Conservation (phyloP, 2,797 vertebrate genomes). For the Rallus crepitans region DNA sequence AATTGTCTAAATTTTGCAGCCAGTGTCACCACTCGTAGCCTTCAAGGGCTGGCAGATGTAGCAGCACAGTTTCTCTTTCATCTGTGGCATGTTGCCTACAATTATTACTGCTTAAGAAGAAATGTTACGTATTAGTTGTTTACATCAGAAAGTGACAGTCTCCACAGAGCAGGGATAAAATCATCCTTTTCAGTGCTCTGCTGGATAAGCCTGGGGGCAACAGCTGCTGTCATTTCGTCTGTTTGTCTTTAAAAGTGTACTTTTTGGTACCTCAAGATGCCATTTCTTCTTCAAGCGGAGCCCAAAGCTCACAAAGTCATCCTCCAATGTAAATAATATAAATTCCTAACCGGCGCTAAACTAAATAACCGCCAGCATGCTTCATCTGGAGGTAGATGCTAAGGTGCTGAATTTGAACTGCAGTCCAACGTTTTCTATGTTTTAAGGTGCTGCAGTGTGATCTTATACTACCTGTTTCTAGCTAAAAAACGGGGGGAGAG, state of each 20-base stretch:
- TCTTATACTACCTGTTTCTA: not conserved
- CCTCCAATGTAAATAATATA: not conserved
- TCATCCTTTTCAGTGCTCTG: slow-evolving; percentile 1
- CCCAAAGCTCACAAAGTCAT: not conserved
- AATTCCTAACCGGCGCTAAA: not conserved
- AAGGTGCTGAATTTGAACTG: not conserved
- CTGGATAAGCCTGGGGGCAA: slow-evolving; percentile 41
- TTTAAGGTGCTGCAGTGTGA: not conserved
- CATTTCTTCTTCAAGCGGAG: slow-evolving; percentile 33
- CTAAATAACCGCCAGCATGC: not conserved
- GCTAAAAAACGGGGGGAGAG: not conserved
- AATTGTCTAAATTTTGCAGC: not conserved
- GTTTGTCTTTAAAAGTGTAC: slow-evolving; percentile 10
- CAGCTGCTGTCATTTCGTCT: slow-evolving; percentile 59
- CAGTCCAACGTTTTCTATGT: not conserved
- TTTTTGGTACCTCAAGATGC: slow-evolving; percentile 28
- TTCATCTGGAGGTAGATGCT: not conserved
- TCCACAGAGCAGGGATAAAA: not conserved
- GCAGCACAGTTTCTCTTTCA: not conserved
- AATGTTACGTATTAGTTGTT: not conserved
- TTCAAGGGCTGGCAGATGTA: slow-evolving; percentile 26
- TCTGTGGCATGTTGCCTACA: not conserved
- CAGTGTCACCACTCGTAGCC: not conserved
- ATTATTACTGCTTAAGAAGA: slow-evolving; percentile 27
- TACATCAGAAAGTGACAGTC: slow-evolving; percentile 22